Evolutionary conservation across 2,797 vertebrate genomes (phyloP).

Genomic region (Morelia viridis): DNA sequence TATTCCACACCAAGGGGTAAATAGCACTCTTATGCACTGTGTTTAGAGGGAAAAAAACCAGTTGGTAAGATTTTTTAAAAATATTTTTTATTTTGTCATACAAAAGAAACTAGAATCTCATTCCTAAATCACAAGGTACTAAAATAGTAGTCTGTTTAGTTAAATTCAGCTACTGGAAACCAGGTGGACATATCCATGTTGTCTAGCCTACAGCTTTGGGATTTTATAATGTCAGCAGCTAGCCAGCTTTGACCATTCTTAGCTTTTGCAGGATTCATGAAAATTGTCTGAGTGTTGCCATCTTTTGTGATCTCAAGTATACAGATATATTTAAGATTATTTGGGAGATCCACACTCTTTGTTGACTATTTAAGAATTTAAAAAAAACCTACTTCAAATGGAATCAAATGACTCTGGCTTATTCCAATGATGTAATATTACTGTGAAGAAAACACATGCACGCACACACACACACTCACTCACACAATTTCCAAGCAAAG

Average conservation of each 20-base stretch:
- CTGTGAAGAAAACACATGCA: conserved; percentile 22
- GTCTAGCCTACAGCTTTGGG: no score
- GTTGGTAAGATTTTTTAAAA: neutral
- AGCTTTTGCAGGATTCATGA: no score
- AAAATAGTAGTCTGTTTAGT: conserved; percentile 14
- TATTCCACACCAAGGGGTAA: neutral
- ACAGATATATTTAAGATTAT: neutral
- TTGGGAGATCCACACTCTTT: neutral
- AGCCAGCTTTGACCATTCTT: no score
- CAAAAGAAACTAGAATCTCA: neutral
- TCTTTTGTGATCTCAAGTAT: neutral
- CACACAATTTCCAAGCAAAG: conserved; percentile 37
- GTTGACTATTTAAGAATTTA: neutral
- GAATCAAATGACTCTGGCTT: neutral
- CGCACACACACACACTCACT: neutral
- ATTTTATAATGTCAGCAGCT: no score
- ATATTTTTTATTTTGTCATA: neutral
- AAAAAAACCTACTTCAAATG: neutral
- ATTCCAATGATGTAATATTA: conserved; percentile 24
- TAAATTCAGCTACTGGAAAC: conserved; percentile 6
- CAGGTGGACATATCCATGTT: no score
- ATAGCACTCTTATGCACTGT: neutral
- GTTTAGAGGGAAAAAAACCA: neutral
- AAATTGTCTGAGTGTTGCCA: neutral
- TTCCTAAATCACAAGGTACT: conserved; percentile 21